Percentiles rank a stretch among this genome's conserved stretches.
These are phyloP conservation scores for Porites australiensis DNA, from an alignment of 64 coral and sea anemone genomes.

Conservation along the genomic window DNA sequence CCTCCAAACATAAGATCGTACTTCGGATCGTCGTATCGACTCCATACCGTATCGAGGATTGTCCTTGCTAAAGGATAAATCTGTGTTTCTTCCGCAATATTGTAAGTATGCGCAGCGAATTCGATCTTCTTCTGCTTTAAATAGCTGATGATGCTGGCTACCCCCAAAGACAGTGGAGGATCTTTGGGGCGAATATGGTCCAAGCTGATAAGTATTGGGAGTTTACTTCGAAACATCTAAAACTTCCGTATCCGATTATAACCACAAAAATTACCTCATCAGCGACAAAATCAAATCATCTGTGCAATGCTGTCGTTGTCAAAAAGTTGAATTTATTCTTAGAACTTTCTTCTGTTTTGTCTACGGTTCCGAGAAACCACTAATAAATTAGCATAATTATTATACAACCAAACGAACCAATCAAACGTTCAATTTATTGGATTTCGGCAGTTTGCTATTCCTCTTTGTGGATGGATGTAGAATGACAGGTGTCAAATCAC, in stretches of 20 bases:
- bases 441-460: too few species aligned
- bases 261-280: too few species aligned
- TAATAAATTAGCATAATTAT: too few species aligned
- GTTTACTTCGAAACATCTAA: constrained; percentile 9
- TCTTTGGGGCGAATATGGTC: constrained; percentile 46
- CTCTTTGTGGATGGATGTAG: too few species aligned
- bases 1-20: constrained; percentile 45
- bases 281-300: too few species aligned
- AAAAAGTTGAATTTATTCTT: not conserved
- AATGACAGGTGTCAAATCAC: too few species aligned
- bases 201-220: constrained; percentile 24
- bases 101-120: not conserved
- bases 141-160: constrained; percentile 10
- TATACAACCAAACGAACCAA: too few species aligned
- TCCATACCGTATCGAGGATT: constrained; percentile 22
- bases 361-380: too few species aligned
- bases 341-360: too few species aligned
- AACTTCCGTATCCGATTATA: too few species aligned
- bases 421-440: too few species aligned
- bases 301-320: too few species aligned
- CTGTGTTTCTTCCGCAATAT: not conserved
- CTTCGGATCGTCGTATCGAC: constrained; percentile 7
- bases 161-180: constrained; percentile 5
- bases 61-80: not conserved
- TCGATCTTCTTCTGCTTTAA: constrained; percentile 16